Percentiles rank a stretch among this genome's conserved stretches.
These are phyloP conservation scores for Stramonita haemastoma DNA, from an alignment of 2,888 invertebrate genomes.

Conservation along the genomic window DNA sequence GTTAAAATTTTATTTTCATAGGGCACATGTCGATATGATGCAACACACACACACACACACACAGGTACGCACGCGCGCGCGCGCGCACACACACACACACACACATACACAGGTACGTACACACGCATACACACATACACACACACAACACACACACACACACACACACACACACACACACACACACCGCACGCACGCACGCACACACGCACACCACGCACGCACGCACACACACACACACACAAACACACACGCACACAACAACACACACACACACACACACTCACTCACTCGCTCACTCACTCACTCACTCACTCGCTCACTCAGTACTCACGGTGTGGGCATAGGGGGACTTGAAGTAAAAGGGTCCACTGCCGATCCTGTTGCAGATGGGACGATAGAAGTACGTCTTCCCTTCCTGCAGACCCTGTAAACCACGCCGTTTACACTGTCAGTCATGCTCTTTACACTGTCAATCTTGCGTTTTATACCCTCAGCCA, in stretches of 20 bases:
- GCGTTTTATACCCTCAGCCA: background rate
- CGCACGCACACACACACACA: too few relatives aligned
- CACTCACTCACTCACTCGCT: too few relatives aligned
- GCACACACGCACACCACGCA: too few relatives aligned
- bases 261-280: too few relatives aligned
- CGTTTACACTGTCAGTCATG: background rate
- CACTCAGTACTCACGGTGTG: background rate
- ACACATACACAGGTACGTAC: background rate
- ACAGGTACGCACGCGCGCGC: background rate
- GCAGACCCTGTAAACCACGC: background rate
- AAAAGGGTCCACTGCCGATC: background rate
- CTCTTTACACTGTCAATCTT: background rate
- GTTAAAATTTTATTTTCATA: too few relatives aligned
- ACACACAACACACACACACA: too few relatives aligned
- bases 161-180: too few relatives aligned
- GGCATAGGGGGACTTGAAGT: background rate
- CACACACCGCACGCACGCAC: too few relatives aligned
- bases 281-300: too few relatives aligned
- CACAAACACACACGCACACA: too few relatives aligned
- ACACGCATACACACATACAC: too few relatives aligned
- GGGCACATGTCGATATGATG: background rate
- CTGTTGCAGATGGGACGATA: background rate
- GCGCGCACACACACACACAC: background rate
- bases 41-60: background rate
- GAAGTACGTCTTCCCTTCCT: background rate